These are phyloP conservation scores for Hypothenemus hampei DNA, from an alignment of 1,140 invertebrate species.

Conservation along the genomic window DNA sequence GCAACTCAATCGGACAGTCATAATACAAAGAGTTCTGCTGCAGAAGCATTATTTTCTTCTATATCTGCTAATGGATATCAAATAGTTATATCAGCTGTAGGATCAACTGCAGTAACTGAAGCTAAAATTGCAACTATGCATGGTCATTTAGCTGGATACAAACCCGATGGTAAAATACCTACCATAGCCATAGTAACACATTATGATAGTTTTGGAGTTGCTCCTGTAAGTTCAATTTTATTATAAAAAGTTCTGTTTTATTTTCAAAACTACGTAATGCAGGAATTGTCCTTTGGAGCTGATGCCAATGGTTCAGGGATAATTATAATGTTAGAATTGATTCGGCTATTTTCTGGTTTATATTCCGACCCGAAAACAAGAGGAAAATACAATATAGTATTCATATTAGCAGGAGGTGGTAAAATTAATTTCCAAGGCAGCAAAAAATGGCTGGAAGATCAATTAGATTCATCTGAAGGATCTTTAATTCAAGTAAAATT, in stretches of 20 bases:
- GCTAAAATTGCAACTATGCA: slow-evolving; percentile 78
- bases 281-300: slow-evolving; percentile 79
- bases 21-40: slow-evolving; percentile 58
- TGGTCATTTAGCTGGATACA: slow-evolving; percentile 79
- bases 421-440: slow-evolving; percentile 92
- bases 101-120: slow-evolving; percentile 67
- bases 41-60: slow-evolving; percentile 75
- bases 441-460: slow-evolving; percentile 95
- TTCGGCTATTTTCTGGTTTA: slow-evolving; percentile 85
- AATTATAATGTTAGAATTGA: slow-evolving; percentile 81
- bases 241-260: neutral
- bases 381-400: slow-evolving; percentile 83
- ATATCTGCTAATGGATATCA: slow-evolving; percentile 92
- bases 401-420: slow-evolving; percentile 86
- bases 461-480: slow-evolving; percentile 71
- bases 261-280: slow-evolving; percentile 7
- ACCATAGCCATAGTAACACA: slow-evolving; percentile 88
- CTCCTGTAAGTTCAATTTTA: slow-evolving; percentile 66
- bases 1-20: slow-evolving; percentile 44
- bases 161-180: slow-evolving; percentile 70
- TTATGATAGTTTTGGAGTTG: slow-evolving; percentile 85
- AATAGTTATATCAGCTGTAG: slow-evolving; percentile 67
- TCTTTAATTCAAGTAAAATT: slow-evolving; percentile 63
- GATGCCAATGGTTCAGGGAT: slow-evolving; percentile 95
- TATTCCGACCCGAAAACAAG: slow-evolving; percentile 76